Evolutionary conservation across 2,888 invertebrate genomes (phyloP).

Genomic region (Scaptomyza caliginosa): DNA sequence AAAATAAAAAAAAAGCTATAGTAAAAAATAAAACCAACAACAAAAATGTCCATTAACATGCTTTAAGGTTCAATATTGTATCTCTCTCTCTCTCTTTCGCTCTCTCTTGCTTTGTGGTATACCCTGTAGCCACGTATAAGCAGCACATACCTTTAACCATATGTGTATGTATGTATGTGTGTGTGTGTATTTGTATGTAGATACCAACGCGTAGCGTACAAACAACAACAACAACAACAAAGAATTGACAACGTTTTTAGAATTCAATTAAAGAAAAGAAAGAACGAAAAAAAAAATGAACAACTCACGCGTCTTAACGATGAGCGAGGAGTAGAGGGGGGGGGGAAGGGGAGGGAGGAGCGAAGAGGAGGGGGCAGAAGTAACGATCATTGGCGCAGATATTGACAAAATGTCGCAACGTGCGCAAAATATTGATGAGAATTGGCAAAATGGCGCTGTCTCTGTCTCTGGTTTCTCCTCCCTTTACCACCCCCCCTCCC

Average conservation of each 20-base stretch:
- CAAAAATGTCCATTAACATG: conserved; percentile 50
- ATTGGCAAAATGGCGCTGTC: conserved; percentile 53
- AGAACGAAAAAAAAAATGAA: conserved; percentile 83
- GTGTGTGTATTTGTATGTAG: conserved; percentile 32
- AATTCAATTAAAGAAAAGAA: conserved; percentile 83
- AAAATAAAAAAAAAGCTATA: conserved; percentile 33
- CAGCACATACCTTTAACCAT: conserved; percentile 14
- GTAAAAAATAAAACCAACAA: conserved; percentile 18
- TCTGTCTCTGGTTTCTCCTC: neutral
- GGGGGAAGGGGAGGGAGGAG: neutral
- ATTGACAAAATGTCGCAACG: conserved; percentile 84
- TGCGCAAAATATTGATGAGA: conserved; percentile 82
- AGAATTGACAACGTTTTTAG: conserved; percentile 78
- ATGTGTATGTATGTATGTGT: conserved; percentile 7
- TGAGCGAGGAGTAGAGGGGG: neutral
- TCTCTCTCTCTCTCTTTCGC: conserved; percentile 1
- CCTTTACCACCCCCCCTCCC: neutral
- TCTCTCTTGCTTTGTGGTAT: no score
- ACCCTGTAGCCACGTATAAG: conserved; percentile 19
- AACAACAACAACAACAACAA: conserved; percentile 36
- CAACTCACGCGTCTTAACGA: conserved; percentile 56
- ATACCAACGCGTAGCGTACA: conserved; percentile 73
- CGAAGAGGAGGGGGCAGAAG: neutral
- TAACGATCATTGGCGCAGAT: conserved; percentile 79
- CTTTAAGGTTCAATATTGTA: conserved; percentile 48